Evolutionary conservation across 2,888 invertebrate species (phyloP).

Genomic region (Machimus atricapillus): DNA sequence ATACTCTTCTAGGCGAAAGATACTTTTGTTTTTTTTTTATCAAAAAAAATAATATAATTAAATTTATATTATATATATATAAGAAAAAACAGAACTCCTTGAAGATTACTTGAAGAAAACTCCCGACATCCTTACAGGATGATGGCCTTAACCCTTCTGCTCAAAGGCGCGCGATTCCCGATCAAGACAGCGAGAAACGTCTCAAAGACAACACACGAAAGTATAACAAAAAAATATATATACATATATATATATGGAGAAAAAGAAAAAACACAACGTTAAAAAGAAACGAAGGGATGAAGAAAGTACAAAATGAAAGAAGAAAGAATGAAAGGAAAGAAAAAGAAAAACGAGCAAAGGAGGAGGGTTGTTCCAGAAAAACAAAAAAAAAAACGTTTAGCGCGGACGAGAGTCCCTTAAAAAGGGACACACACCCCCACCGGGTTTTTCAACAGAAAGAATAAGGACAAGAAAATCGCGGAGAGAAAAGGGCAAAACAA

Average conservation of each 20-base stretch:
- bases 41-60: too few species aligned
- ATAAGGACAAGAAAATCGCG: constrained; percentile 8
- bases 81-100: neutral
- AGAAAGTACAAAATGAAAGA: neutral
- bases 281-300: neutral
- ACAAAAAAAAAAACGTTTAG: neutral
- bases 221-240: neutral
- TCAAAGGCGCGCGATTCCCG: constrained; percentile 43
- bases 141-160: constrained; percentile 60
- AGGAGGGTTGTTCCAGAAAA: neutral
- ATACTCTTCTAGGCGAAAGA: too few species aligned
- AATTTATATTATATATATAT: too few species aligned
- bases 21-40: too few species aligned
- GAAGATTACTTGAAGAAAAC: constrained; percentile 38
- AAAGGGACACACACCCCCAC: neutral
- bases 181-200: constrained; percentile 45
- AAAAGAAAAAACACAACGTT: neutral
- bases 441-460: neutral
- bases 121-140: constrained; percentile 57
- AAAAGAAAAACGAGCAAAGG: constrained; percentile 26
- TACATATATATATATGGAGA: neutral
- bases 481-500: constrained; percentile 28
- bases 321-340: constrained; percentile 38
- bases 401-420: neutral
- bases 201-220: constrained; percentile 53